phyloP scores from a whole-genome alignment of 2,797 vertebrate genomes.

The Sibirionetta formosa region DNA sequence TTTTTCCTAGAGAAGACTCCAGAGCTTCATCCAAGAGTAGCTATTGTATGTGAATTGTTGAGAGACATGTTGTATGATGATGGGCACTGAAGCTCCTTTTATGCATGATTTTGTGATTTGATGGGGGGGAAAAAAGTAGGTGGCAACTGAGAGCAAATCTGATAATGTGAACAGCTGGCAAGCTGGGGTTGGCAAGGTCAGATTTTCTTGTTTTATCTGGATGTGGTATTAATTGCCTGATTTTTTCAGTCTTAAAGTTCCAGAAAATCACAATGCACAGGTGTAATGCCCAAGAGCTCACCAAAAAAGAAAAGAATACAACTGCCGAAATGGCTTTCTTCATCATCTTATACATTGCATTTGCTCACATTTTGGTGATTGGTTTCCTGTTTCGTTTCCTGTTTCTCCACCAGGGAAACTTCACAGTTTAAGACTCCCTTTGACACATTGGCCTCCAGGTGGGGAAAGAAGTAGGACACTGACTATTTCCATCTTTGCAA shows the following conservation, averaged over 20 bases:
- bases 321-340: not conserved
- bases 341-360: accelerated
- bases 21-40: not conserved
- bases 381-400: slow-evolving; percentile 21
- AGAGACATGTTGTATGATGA: not conserved
- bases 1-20: not conserved
- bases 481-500: not conserved
- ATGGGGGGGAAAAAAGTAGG: not conserved
- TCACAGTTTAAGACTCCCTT: not conserved
- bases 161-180: not conserved
- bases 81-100: not conserved
- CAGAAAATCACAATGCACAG: not conserved
- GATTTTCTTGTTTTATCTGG: not conserved
- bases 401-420: not conserved
- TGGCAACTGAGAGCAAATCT: not conserved
- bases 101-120: not conserved
- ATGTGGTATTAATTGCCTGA: not conserved
- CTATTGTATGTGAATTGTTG: not conserved
- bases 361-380: not conserved
- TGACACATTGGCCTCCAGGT: not conserved
- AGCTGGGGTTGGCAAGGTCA: not conserved
- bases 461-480: not conserved
- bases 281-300: not conserved
- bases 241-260: not conserved
- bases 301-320: not conserved